Conservation (phyloP, 2,113 vertebrate species). For the Holacanthus passer region DNA sequence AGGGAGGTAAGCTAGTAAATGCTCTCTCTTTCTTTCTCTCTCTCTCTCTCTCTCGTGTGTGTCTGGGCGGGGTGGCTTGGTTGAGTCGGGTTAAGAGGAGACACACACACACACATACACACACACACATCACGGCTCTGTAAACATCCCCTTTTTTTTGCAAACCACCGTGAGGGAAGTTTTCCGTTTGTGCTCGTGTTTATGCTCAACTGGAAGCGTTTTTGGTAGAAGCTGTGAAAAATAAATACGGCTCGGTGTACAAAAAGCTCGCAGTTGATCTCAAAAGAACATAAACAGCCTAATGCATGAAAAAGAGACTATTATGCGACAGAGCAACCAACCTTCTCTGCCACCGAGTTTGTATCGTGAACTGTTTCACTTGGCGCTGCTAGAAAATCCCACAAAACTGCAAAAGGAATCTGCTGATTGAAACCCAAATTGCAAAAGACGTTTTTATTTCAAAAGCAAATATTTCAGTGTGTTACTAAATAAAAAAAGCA, state of each 20-base stretch:
- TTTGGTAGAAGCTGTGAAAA: slow-evolving; percentile 16
- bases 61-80: slow-evolving; percentile 5
- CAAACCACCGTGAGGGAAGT: slow-evolving; percentile 12
- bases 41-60: not conserved
- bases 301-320: not conserved
- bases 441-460: slow-evolving; percentile 1
- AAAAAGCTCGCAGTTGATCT: slow-evolving; percentile 10
- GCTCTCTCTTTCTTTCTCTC: slow-evolving; percentile 7
- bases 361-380: slow-evolving; percentile 11
- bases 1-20: slow-evolving; percentile 63
- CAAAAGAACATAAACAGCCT: slow-evolving; percentile 1
- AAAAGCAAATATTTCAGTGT: not conserved
- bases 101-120: slow-evolving; percentile 17
- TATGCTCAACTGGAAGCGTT: slow-evolving; percentile 28
- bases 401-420: not conserved
- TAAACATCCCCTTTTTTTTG: slow-evolving; percentile 40
- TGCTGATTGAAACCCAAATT: slow-evolving; percentile 14
- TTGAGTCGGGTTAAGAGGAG: slow-evolving; percentile 6
- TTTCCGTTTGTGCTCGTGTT: slow-evolving; percentile 21
- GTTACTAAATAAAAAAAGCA: not conserved
- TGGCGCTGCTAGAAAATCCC: slow-evolving; percentile 3
- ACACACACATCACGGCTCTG: slow-evolving; percentile 24
- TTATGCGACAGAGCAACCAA: not conserved
- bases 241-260: slow-evolving; percentile 17
- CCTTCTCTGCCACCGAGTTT: not conserved